Base-by-base conservation (phyloP, 2,113 vertebrate genomes). In the Gambusia holbrooki region DNA sequence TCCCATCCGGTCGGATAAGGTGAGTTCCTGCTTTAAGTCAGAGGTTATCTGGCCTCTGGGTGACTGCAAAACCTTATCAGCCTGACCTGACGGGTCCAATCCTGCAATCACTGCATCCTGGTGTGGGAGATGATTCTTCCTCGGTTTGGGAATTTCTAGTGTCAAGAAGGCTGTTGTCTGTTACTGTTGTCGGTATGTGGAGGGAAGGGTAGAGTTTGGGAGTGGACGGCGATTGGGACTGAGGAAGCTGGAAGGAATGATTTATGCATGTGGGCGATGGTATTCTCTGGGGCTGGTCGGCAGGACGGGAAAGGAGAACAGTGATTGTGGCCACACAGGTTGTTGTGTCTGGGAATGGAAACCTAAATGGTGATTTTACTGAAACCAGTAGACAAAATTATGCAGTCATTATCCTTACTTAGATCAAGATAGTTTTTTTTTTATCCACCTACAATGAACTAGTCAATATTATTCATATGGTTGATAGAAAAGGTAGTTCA, bases 141-240 rank as follows among this genome's bases (percentile, higher is more conserved):
- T 66, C 65, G 2, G 85, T 32, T 71, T 25, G 79, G 80, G 87
- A 74, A 74, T 85, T 79, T 84, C 37, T 72, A 71, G 74, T 81
- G 80, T 82, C 32, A 67, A 64, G 74, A 67, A 67, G 66, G 87
- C 85, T 86, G 80, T 77, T 48, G 77, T 72, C 64, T 79, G 79
- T 86, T 77, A 22, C 51, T 67, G 74, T 88, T 80, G 88, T 81
- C 84, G 87, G 84, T 88, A 87, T 90, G 86, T 82, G 68, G 68
- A 87, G 76, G 88, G 83, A 83, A 78, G 77, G 84, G 79, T 69
- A 17, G 77, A 28, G 7, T 4, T 54, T 30, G 62, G 76, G 70
- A 80, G 84, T 75, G 83, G 68, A 75, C 33, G 62, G 75, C 62
- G 74, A 79, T 48, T 72, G 61, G 67, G 81, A 64, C 58, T 74